Percentiles rank a stretch among this genome's conserved stretches.
Evolutionary conservation across 2,797 vertebrate genomes (phyloP).

Genomic region (Cephalopachus bancanus): DNA sequence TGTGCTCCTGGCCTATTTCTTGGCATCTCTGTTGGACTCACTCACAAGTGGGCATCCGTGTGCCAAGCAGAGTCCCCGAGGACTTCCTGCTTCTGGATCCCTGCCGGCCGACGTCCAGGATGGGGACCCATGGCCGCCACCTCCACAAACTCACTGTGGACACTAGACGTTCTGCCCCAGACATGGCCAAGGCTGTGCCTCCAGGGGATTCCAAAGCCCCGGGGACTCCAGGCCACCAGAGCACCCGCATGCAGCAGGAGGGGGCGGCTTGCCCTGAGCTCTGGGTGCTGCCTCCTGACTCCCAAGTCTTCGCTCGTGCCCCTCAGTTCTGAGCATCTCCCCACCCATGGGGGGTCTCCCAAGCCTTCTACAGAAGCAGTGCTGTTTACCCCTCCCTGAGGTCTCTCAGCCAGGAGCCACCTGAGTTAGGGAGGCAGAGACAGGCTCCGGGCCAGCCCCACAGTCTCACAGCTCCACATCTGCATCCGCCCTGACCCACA

Average conservation of each 20-base stretch:
- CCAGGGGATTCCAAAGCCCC: fast-evolving
- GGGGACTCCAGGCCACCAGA: background rate
- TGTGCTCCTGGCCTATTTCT: background rate
- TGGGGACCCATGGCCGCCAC: fast-evolving
- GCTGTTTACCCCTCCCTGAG: background rate
- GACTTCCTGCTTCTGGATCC: background rate
- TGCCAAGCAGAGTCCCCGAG: fast-evolving
- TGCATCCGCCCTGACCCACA: background rate
- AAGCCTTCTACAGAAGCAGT: background rate
- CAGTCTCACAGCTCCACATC: no score
- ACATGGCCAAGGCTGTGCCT: fast-evolving
- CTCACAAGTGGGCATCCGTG: background rate
- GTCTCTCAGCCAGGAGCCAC: background rate
- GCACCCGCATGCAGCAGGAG: fast-evolving
- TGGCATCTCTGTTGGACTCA: background rate
- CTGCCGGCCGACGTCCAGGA: fast-evolving
- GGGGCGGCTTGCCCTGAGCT: background rate
- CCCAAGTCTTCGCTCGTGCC: background rate
- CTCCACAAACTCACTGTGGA: fast-evolving
- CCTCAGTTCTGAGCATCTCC: fast-evolving
- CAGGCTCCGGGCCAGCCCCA: background rate
- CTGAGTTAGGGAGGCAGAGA: background rate
- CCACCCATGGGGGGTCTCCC: no score
- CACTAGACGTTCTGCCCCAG: background rate
- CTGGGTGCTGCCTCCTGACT: fast-evolving